These are phyloP conservation scores for Polymixis flavicincta DNA, from an alignment of 2,888 invertebrate genomes.

Conservation along the genomic window DNA sequence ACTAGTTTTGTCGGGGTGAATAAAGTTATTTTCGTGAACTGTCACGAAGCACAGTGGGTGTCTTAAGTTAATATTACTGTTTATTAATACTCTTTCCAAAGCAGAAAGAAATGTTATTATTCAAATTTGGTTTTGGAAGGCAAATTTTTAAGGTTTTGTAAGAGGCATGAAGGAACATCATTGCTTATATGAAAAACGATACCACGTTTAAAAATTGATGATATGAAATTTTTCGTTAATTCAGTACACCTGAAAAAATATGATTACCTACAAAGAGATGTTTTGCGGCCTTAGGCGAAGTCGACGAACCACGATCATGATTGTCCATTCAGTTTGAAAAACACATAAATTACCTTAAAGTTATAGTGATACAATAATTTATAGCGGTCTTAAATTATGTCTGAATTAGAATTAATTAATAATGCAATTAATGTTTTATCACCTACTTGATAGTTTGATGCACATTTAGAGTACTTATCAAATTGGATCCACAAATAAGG, in stretches of 20 bases:
- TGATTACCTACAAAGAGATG: neutral
- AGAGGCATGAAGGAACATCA: neutral
- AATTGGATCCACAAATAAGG: conserved; percentile 3
- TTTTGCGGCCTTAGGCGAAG: neutral
- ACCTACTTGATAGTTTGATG: conserved; percentile 23
- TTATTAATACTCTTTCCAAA: conserved; percentile 44
- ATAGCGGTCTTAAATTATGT: conserved; percentile 29
- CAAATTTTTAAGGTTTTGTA: conserved; percentile 15
- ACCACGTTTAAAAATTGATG: neutral
- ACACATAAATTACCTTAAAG: conserved; percentile 18
- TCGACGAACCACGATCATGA: neutral
- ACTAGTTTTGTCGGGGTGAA: conserved; percentile 46
- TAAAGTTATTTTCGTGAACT: conserved; percentile 52
- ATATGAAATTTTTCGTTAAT: too few relatives aligned
- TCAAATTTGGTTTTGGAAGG: conserved; percentile 8
- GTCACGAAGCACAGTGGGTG: conserved; percentile 49
- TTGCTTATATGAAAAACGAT: neutral
- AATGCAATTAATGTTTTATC: conserved; percentile 34
- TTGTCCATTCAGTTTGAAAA: neutral
- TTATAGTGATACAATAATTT: conserved; percentile 20
- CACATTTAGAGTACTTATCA: conserved; percentile 2
- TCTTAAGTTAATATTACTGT: conserved; percentile 50
- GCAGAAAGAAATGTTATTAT: conserved; percentile 30
- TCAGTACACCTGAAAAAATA: neutral
- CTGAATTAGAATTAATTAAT: conserved; percentile 38